Evolutionary conservation across 1,140 invertebrate genomes (phyloP).

Genomic region (Drosophila sulfurigaster): DNA sequence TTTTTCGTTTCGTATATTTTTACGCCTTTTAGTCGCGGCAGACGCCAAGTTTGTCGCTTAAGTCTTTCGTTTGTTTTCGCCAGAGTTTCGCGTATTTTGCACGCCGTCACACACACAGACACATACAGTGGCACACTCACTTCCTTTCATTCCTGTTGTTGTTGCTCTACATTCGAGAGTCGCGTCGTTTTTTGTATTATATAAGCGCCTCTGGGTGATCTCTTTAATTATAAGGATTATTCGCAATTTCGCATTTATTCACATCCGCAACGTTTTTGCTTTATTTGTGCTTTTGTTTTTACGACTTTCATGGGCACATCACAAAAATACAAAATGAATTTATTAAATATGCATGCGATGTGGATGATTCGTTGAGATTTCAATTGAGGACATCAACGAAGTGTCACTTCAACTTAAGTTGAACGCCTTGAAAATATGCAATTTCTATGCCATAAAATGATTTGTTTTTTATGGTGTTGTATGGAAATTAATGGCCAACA

Average conservation of each 20-base stretch:
- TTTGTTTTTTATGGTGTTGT: neutral
- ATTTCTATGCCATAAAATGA: constrained; percentile 12
- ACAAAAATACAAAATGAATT: constrained; percentile 2
- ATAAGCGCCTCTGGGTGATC: constrained; percentile 32
- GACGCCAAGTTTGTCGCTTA: constrained; percentile 70
- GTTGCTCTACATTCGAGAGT: constrained; percentile 59
- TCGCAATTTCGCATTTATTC: constrained; percentile 56
- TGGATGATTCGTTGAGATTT: neutral
- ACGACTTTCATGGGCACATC: constrained; percentile 24
- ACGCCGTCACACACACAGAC: constrained; percentile 54
- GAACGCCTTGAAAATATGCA: constrained; percentile 42
- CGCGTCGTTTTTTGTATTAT: constrained; percentile 15
- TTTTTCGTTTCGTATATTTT: constrained; percentile 59
- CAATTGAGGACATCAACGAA: constrained; percentile 30
- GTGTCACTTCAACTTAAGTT: constrained; percentile 22
- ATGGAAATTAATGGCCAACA: neutral
- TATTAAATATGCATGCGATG: constrained; percentile 17
- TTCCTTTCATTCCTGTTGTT: constrained; percentile 68
- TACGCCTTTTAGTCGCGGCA: constrained; percentile 63
- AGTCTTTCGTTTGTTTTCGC: constrained; percentile 74
- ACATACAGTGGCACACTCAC: constrained; percentile 51
- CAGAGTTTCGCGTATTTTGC: constrained; percentile 46
- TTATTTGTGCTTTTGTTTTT: constrained; percentile 2
- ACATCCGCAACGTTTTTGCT: constrained; percentile 59
- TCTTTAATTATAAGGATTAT: constrained; percentile 77